Base-by-base conservation (phyloP, 2,888 invertebrate genomes). In the Cyclophora albipunctata region DNA sequence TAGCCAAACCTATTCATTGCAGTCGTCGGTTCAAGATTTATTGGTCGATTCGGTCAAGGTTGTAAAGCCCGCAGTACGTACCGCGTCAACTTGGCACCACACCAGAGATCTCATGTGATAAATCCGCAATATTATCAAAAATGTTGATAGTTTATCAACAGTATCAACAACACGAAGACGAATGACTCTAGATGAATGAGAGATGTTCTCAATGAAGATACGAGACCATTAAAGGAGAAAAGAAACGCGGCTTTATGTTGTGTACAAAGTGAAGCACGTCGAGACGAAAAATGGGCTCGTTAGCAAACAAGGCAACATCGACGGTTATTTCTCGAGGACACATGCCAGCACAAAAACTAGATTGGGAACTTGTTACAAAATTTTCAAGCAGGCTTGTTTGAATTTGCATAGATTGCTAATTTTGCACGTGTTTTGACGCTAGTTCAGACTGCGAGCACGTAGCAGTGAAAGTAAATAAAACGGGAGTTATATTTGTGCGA, bases 271-370 rank as follows among this genome's bases (percentile, higher is more conserved):
- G 20, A 20, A 20, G 20, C 20, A 20, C 52, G 63, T 56, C 59
- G 58, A 59, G 43, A 43, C 20, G 20, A 67, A 69, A 73, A 73
- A 68, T 66, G 63, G 46, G 64, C 72, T 78, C 73, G 69, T 75
- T 79, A 74, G 67, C 71, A 74, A 74, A 67, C 71, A 74, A 76
- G 73, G 72, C 71, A 73, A 61, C 59, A 59, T 46, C 63, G 84
- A 64, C 84, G 84, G 85, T 86, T 86, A 84, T 76, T 73, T 84
- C 79, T 86, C 84, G 80, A 86, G 84, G 84, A 81, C 84, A 69
- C 63, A 62, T n/a, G 56, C 54, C 56, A 61, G 61, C 63, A 59
- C 66, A 82, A 84, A 84, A 84, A 84, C 79, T 71, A 69, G 78
- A 71, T 66, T 62, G 54, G 59, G 64, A 75, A 84, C 83, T 75